A percentile compares a stretch with the other conserved stretches of the same genome.
Evolutionary conservation across 2,888 invertebrate genomes (phyloP).

Genomic region (Agapetus fuscipes): DNA sequence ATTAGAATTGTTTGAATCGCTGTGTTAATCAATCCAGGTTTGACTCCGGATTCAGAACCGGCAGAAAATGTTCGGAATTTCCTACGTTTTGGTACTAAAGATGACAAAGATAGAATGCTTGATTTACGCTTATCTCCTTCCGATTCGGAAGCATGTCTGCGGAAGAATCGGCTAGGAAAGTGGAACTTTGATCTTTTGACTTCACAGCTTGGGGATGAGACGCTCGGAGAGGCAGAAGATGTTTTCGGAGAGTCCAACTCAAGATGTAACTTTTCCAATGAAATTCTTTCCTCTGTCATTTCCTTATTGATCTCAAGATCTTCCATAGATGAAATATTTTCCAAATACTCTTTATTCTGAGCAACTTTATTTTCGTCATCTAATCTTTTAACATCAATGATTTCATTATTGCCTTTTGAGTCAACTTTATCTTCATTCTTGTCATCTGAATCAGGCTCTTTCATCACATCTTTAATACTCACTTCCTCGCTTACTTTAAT

Average conservation of each 20-base stretch:
- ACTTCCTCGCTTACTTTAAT: no score
- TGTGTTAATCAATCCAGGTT: conserved; percentile 38
- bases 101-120: conserved; percentile 8
- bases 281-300: conserved; percentile 6
- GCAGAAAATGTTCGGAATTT: conserved; percentile 16
- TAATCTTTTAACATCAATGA: no score
- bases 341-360: no score
- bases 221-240: conserved; percentile 11
- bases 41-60: conserved; percentile 25
- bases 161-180: conserved; percentile 18
- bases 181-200: conserved; percentile 20
- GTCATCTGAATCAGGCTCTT: no score
- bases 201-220: conserved; percentile 10
- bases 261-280: conserved; percentile 2
- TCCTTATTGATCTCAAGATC: conserved; percentile 10
- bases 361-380: no score
- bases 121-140: conserved; percentile 11
- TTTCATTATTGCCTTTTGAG: no score
- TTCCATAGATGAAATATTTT: no score
- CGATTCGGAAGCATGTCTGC: conserved; percentile 20
- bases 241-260: conserved; percentile 7
- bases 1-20: conserved; percentile 49
- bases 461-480: no score
- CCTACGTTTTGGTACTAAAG: conserved; percentile 8
- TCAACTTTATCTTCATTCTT: no score